phyloP scores from a whole-genome alignment of 2,888 invertebrate genomes.

The Graphium colonna region DNA sequence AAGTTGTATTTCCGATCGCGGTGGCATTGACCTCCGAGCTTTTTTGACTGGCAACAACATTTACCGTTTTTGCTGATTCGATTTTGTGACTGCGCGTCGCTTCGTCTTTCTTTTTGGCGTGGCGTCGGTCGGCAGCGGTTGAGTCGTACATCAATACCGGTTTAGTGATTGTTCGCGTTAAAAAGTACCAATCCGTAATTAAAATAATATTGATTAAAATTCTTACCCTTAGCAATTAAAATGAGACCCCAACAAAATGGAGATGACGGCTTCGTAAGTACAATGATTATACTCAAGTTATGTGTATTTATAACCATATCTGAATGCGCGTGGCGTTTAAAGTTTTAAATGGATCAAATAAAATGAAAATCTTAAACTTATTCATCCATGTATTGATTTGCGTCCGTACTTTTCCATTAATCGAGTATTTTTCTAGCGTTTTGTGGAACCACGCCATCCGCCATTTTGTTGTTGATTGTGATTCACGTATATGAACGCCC shows the following conservation, averaged over 20 bases:
- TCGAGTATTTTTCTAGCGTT: too few species aligned
- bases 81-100: neutral
- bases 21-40: too few species aligned
- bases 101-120: slow-evolving; percentile 62
- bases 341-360: too few species aligned
- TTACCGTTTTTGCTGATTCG: slow-evolving; percentile 12
- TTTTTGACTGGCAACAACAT: neutral
- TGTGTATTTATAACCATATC: neutral
- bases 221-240: slow-evolving; percentile 24
- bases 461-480: slow-evolving; percentile 71
- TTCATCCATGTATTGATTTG: too few species aligned
- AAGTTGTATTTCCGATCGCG: too few species aligned
- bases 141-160: slow-evolving; percentile 23
- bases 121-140: slow-evolving; percentile 48
- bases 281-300: neutral
- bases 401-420: too few species aligned
- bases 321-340: too few species aligned
- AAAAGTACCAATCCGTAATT: slow-evolving; percentile 21
- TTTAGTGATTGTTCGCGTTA: slow-evolving; percentile 16
- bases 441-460: slow-evolving; percentile 43
- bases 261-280: slow-evolving; percentile 73
- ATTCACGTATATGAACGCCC: slow-evolving; percentile 3
- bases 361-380: too few species aligned
- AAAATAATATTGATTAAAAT: neutral
- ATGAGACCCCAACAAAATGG: slow-evolving; percentile 76